Conservation (phyloP, 2,797 vertebrate genomes). For the Mormyrops attenuatus region DNA sequence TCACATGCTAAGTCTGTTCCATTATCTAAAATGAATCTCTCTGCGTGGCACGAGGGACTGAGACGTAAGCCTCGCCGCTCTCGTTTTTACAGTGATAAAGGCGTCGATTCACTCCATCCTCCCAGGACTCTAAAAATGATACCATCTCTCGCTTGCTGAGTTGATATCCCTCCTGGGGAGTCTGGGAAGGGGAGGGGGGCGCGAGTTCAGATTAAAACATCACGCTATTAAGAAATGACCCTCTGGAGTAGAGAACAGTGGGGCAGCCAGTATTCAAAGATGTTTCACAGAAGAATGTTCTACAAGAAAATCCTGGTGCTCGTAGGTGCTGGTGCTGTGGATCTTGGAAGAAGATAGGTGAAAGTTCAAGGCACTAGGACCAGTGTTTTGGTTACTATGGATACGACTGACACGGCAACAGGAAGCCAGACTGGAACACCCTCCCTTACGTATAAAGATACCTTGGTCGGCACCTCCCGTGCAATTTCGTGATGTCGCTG, state of each 20-base stretch:
- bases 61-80: not conserved
- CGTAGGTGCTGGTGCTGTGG: not conserved
- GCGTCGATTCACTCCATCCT: not conserved
- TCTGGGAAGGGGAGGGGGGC: not conserved
- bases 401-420: not conserved
- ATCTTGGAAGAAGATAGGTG: not conserved
- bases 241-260: not conserved
- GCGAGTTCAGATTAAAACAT: slow-evolving; percentile 16
- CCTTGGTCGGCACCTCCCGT: slow-evolving; percentile 32
- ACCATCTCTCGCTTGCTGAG: slow-evolving; percentile 12
- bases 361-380: slow-evolving; percentile 21
- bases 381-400: slow-evolving; percentile 50
- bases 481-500: not conserved
- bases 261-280: not conserved
- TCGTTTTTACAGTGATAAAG: not conserved
- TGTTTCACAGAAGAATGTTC: not conserved
- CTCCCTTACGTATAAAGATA: not conserved
- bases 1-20: not conserved
- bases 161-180: slow-evolving; percentile 11
- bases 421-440: not conserved
- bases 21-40: slow-evolving; percentile 19
- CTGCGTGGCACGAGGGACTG: not conserved
- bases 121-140: slow-evolving; percentile 9
- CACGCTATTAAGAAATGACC: slow-evolving; percentile 18
- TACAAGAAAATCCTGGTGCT: not conserved